phyloP scores from a whole-genome alignment of 2,113 vertebrate species.

The Genyomyrus donnyi region DNA sequence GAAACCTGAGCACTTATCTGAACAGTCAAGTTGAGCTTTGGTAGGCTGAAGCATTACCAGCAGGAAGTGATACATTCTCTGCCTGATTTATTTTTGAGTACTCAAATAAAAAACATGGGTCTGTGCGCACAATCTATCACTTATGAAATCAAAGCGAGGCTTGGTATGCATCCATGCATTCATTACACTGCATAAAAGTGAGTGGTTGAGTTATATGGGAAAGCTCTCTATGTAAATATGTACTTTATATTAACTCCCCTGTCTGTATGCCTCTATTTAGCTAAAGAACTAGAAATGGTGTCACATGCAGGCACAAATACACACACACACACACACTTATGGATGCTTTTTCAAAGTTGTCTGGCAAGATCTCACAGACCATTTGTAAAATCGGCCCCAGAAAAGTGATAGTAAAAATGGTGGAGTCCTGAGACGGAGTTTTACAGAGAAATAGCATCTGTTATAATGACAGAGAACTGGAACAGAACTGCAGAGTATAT shows the following conservation, averaged over 20 bases:
- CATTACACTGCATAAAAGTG: slow-evolving; percentile 5
- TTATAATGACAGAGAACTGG: slow-evolving; percentile 78
- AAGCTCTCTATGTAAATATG: slow-evolving; percentile 6
- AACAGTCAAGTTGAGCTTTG: not conserved
- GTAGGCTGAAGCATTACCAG: not conserved
- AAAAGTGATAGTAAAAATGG: slow-evolving; percentile 82
- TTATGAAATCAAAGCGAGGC: slow-evolving; percentile 4
- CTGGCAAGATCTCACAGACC: slow-evolving; percentile 63
- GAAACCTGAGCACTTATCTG: not conserved
- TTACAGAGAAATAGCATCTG: slow-evolving; percentile 94
- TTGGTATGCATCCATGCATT: not conserved
- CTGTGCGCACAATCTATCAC: slow-evolving; percentile 4
- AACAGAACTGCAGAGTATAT: slow-evolving; percentile 77
- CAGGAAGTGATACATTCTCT: slow-evolving; percentile 5
- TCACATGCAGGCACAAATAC: not conserved
- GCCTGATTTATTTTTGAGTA: slow-evolving; percentile 15
- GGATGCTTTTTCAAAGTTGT: slow-evolving; percentile 7
- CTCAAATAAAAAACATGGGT: slow-evolving; percentile 12
- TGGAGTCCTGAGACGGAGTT: slow-evolving; percentile 87
- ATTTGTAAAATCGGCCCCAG: slow-evolving; percentile 76
- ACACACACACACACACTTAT: slow-evolving; percentile 3
- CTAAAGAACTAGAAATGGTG: not conserved
- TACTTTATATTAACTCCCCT: not conserved
- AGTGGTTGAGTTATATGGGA: slow-evolving; percentile 20
- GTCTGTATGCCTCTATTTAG: slow-evolving; percentile 11